These are phyloP conservation scores for Linepithema humile DNA, from an alignment of 1,140 invertebrate species.

Conservation along the genomic window DNA sequence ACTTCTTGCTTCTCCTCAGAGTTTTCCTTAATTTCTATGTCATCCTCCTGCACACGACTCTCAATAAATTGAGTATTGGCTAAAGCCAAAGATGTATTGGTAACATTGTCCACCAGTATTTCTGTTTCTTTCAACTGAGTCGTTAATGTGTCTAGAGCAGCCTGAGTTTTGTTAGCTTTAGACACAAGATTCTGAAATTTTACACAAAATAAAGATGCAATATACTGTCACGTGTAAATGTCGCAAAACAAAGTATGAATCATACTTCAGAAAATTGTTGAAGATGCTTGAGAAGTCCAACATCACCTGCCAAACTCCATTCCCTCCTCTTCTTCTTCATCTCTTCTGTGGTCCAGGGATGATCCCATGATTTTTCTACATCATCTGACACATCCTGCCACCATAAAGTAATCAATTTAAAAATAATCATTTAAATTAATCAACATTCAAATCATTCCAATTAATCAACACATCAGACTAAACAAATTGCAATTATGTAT, in stretches of 20 bases:
- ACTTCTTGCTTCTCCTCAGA: conserved; percentile 67
- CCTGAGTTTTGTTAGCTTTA: conserved; percentile 85
- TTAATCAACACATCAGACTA: too few relatives aligned
- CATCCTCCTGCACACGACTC: conserved; percentile 94
- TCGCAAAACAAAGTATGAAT: background rate
- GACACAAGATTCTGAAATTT: conserved; percentile 83
- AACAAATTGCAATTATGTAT: too few relatives aligned
- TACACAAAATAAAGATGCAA: background rate
- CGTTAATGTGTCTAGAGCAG: conserved; percentile 87
- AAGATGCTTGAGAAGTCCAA: conserved; percentile 87
- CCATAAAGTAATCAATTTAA: background rate
- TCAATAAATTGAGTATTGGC: conserved; percentile 96
- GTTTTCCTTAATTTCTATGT: conserved; percentile 85
- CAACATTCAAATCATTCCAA: too few relatives aligned
- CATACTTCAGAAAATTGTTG: conserved; percentile 86
- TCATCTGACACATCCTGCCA: conserved; percentile 63
- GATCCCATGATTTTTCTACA: conserved; percentile 83
- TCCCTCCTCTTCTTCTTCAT: conserved; percentile 86
- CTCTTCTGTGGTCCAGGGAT: conserved; percentile 87
- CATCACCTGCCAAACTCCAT: conserved; percentile 90
- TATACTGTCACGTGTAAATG: background rate
- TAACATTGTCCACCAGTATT: conserved; percentile 91
- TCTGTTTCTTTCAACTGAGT: conserved; percentile 88
- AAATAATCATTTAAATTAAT: background rate
- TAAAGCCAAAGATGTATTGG: conserved; percentile 90